phyloP scores from a whole-genome alignment of 2,113 vertebrate genomes.

The Lepidothrix coronata region DNA sequence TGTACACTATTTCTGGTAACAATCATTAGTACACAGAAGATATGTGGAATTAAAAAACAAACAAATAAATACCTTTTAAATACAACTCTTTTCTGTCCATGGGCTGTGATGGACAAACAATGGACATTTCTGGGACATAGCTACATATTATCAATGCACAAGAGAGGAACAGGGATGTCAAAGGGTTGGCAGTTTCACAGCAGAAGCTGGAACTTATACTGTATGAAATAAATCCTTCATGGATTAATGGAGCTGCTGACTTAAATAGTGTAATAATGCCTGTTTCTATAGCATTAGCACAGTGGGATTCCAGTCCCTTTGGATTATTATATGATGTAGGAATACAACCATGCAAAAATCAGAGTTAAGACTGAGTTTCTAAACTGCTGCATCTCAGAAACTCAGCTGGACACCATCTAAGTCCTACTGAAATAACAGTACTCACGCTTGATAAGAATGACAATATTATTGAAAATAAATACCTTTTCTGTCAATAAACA shows the following conservation, averaged over 20 bases:
- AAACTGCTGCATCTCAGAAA: not conserved
- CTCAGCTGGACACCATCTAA: not conserved
- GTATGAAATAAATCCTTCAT: not conserved
- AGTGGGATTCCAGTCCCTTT: not conserved
- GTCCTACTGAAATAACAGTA: not conserved
- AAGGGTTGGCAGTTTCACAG: not conserved
- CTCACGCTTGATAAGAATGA: not conserved
- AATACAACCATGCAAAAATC: accelerated
- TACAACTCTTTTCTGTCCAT: not conserved
- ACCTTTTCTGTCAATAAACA: slow-evolving; percentile 22
- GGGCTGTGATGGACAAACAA: not conserved
- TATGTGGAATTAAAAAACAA: not conserved
- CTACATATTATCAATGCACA: not conserved
- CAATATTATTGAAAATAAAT: not conserved
- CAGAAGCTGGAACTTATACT: not conserved
- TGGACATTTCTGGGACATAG: not conserved
- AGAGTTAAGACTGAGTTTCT: not conserved
- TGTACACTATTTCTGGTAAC: not conserved
- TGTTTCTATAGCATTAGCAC: not conserved
- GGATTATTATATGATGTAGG: not conserved
- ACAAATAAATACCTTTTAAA: not conserved
- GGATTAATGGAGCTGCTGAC: not conserved
- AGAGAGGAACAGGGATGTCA: not conserved
- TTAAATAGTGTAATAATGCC: not conserved
- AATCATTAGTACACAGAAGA: not conserved